Conservation (phyloP, 1,140 invertebrate genomes). For the Hestina assimilis region DNA sequence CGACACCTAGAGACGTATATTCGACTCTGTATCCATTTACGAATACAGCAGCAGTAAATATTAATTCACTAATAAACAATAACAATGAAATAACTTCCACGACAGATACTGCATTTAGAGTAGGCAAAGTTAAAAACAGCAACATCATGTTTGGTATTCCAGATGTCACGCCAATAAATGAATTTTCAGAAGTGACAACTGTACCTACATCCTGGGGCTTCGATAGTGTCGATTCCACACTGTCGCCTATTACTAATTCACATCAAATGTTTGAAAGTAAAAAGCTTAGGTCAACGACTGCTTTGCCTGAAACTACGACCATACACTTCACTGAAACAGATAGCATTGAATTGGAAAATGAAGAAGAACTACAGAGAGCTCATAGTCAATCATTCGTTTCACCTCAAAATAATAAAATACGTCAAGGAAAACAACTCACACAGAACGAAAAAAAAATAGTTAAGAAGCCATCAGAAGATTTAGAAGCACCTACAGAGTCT, state of each 20-base stretch:
- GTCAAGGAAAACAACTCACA: conserved; percentile 70
- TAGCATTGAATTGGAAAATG: conserved; percentile 70
- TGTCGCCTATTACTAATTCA: conserved; percentile 41
- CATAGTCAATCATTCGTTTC: conserved; percentile 74
- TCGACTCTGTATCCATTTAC: conserved; percentile 47
- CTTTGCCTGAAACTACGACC: conserved; percentile 42
- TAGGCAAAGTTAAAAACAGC: conserved; percentile 79
- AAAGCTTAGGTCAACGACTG: conserved; percentile 51
- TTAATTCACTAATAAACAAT: conserved; percentile 43
- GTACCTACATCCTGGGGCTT: conserved; percentile 63
- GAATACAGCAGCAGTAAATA: conserved; percentile 39
- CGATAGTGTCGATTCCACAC: conserved; percentile 46
- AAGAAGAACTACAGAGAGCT: conserved; percentile 76
- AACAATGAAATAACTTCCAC: conserved; percentile 34
- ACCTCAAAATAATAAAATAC: conserved; percentile 58
- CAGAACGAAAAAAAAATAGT: conserved; percentile 47
- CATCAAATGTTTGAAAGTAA: conserved; percentile 64
- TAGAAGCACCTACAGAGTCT: conserved; percentile 59
- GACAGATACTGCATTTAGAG: conserved; percentile 61
- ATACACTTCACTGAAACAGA: conserved; percentile 63
- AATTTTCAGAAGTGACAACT: conserved; percentile 62
- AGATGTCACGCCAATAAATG: conserved; percentile 47
- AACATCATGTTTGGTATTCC: conserved; percentile 44
- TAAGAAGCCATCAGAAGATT: conserved; percentile 57
- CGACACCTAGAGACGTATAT: conserved; percentile 38